Conservation (phyloP, 2,113 vertebrate genomes). For the Oryzias woworae region DNA sequence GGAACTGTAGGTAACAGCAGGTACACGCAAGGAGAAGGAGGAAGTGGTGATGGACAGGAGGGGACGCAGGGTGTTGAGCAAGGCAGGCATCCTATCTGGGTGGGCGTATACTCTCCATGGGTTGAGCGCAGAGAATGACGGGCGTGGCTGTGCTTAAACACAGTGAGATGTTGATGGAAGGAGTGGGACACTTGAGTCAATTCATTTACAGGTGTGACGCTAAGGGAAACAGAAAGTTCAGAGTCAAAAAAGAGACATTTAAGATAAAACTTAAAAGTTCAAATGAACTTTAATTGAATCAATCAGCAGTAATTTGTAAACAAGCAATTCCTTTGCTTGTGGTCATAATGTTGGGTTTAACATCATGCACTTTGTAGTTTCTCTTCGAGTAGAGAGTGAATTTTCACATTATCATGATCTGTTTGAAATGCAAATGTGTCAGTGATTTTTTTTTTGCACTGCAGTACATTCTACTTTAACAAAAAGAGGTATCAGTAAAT, state of each 20-base stretch:
- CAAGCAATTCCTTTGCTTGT: too few relatives aligned
- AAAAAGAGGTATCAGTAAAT: too few relatives aligned
- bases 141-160: slow-evolving; percentile 31
- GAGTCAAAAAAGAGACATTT: slow-evolving; percentile 4
- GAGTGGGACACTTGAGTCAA: slow-evolving; percentile 28
- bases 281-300: slow-evolving; percentile 17
- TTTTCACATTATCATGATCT: too few relatives aligned
- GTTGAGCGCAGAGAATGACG: slow-evolving; percentile 29
- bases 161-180: slow-evolving; percentile 13
- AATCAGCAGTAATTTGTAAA: not conserved
- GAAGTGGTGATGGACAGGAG: slow-evolving; percentile 67
- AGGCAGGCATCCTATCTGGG: slow-evolving; percentile 70
- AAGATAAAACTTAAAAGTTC: slow-evolving; percentile 14
- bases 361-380: too few relatives aligned
- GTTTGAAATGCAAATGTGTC: too few relatives aligned
- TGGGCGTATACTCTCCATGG: slow-evolving; percentile 57
- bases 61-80: slow-evolving; percentile 50
- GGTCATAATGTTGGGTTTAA: too few relatives aligned
- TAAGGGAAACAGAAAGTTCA: slow-evolving; percentile 24
- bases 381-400: too few relatives aligned
- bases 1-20: slow-evolving; percentile 61
- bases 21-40: slow-evolving; percentile 59
- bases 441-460: too few relatives aligned
- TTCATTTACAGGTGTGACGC: slow-evolving; percentile 26
- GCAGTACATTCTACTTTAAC: too few relatives aligned